phyloP scores from a whole-genome alignment of 2,797 vertebrate species.

The Pseudotriccus pelzelni region DNA sequence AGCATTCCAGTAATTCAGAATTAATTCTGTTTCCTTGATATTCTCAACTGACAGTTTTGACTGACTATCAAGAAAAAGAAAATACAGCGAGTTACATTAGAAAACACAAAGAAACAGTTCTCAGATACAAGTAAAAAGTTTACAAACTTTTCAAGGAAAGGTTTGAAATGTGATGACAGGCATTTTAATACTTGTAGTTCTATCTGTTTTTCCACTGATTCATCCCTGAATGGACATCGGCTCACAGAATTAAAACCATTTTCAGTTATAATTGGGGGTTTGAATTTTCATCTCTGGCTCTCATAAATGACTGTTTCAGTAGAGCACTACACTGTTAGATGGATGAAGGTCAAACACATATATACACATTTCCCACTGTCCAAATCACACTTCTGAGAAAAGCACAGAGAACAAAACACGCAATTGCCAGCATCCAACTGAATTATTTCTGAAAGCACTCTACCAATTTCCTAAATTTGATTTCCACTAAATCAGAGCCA shows the following conservation, averaged over 20 bases:
- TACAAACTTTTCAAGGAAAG: neutral
- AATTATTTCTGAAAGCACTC: slow-evolving; percentile 4
- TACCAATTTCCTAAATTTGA: neutral
- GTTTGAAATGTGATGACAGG: neutral
- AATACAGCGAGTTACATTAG: neutral
- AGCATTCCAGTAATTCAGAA: neutral
- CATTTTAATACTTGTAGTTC: too few species aligned
- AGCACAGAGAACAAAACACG: neutral
- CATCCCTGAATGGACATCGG: neutral
- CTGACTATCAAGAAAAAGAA: neutral
- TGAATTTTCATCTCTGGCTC: neutral
- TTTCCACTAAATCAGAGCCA: slow-evolving; percentile 11
- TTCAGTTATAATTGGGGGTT: neutral
- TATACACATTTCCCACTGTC: neutral
- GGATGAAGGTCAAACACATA: neutral
- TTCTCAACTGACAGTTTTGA: neutral
- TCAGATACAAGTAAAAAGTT: neutral
- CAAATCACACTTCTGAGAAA: neutral
- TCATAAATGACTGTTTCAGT: neutral
- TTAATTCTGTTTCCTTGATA: neutral
- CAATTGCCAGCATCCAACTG: neutral
- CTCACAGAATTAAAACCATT: neutral
- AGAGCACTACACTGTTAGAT: neutral
- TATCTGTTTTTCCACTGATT: neutral
- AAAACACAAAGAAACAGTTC: neutral